Conservation (phyloP, 2,797 vertebrate genomes). For the Gorsachius magnificus region DNA sequence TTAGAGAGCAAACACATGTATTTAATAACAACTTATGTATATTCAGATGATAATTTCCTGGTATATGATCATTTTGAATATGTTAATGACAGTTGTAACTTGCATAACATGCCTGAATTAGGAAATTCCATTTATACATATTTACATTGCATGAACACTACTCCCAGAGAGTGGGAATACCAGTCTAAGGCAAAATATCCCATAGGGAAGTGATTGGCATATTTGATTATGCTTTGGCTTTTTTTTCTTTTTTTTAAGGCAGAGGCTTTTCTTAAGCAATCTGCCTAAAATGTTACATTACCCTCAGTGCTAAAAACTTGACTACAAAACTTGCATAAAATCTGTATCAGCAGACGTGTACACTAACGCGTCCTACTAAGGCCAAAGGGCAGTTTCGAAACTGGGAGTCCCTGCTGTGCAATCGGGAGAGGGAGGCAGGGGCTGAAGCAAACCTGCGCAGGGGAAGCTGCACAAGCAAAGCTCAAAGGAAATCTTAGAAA, state of each 20-base stretch:
- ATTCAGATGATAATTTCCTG: not conserved
- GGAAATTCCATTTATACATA: not conserved
- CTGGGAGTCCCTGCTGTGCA: not conserved
- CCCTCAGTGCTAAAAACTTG: not conserved
- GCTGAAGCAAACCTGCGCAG: not conserved
- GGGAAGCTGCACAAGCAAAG: not conserved
- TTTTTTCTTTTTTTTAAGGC: not conserved
- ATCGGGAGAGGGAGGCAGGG: not conserved
- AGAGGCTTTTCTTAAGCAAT: not conserved
- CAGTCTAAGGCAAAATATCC: not conserved
- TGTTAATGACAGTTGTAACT: not conserved
- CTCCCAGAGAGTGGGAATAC: not conserved
- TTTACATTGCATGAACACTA: not conserved
- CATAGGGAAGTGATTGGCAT: not conserved
- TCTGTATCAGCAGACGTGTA: rapidly evolving
- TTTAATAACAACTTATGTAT: not conserved
- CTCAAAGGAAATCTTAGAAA: not conserved
- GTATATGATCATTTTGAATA: not conserved
- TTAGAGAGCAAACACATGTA: not conserved
- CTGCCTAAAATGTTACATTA: not conserved
- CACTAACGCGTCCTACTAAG: not conserved
- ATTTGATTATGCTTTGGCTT: not conserved
- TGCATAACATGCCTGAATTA: not conserved
- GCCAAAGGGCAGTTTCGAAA: not conserved
- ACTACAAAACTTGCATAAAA: not conserved